A percentile compares a stretch with the other conserved stretches of the same genome.
These are phyloP conservation scores for Proales similis DNA, from an alignment of 1,140 invertebrate species.

Conservation along the genomic window DNA sequence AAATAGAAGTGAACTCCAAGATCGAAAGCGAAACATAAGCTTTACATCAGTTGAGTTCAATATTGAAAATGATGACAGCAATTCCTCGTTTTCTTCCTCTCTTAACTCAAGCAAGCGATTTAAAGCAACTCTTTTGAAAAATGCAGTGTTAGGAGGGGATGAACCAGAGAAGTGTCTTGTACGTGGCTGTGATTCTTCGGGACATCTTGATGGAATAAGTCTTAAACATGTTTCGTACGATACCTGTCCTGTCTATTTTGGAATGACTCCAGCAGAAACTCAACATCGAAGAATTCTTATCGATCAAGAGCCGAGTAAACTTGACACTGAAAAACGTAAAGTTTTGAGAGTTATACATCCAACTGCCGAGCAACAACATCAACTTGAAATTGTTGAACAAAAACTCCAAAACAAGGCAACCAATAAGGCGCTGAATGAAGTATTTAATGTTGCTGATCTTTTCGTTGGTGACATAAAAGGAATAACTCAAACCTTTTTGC, in stretches of 20 bases:
- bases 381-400: slow-evolving; percentile 4
- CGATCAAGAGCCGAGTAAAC: not conserved
- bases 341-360: not conserved
- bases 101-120: no score
- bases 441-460: not conserved
- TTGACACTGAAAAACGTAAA: slow-evolving; percentile 30
- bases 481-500: slow-evolving; percentile 13
- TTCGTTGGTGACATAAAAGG: slow-evolving; percentile 24
- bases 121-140: no score
- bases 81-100: no score
- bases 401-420: not conserved
- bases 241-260: slow-evolving; percentile 29
- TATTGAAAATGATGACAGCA: no score
- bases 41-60: no score
- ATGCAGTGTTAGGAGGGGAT: no score
- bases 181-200: slow-evolving; percentile 24
- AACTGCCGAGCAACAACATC: not conserved
- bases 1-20: no score
- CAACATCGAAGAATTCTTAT: not conserved
- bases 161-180: no score
- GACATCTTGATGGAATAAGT: slow-evolving; percentile 20
- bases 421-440: slow-evolving; percentile 12
- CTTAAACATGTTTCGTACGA: slow-evolving; percentile 24
- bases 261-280: slow-evolving; percentile 14
- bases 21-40: no score